Evolutionary conservation across 2,888 invertebrate genomes (phyloP).

Genomic region (Ligdia adustata): DNA sequence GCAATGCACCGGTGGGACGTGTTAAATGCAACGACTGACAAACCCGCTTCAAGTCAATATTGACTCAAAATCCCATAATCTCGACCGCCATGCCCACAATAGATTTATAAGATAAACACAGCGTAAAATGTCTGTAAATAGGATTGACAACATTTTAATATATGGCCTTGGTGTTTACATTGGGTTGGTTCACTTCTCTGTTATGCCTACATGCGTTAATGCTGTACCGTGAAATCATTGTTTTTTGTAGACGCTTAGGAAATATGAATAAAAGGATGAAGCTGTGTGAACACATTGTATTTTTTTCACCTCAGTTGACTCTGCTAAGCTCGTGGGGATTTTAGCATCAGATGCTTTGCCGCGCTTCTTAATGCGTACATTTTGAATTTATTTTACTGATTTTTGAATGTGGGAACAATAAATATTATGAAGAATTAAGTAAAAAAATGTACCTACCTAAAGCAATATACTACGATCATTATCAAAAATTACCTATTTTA

Average conservation of each 20-base stretch:
- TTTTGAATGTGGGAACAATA: constrained; percentile 49
- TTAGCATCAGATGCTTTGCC: constrained; percentile 53
- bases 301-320: constrained; percentile 67
- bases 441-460: too few species aligned
- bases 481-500: too few species aligned
- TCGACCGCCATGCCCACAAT: constrained; percentile 81
- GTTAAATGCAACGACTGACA: constrained; percentile 78
- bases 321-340: constrained; percentile 70
- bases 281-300: constrained; percentile 68
- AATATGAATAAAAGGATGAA: constrained; percentile 81
- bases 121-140: constrained; percentile 83
- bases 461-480: too few species aligned
- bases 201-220: constrained; percentile 83
- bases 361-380: constrained; percentile 46
- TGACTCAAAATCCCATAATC: constrained; percentile 81
- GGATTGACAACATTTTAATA: constrained; percentile 83
- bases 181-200: constrained; percentile 74
- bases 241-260: constrained; percentile 76
- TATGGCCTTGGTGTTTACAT: constrained; percentile 77
- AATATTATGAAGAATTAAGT: background rate
- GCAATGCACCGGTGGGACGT: constrained; percentile 67
- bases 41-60: constrained; percentile 75
- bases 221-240: constrained; percentile 82
- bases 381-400: constrained; percentile 40
- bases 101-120: constrained; percentile 83